Evolutionary conservation across 2,888 invertebrate species (phyloP).

Genomic region (Agapostemon virescens): DNA sequence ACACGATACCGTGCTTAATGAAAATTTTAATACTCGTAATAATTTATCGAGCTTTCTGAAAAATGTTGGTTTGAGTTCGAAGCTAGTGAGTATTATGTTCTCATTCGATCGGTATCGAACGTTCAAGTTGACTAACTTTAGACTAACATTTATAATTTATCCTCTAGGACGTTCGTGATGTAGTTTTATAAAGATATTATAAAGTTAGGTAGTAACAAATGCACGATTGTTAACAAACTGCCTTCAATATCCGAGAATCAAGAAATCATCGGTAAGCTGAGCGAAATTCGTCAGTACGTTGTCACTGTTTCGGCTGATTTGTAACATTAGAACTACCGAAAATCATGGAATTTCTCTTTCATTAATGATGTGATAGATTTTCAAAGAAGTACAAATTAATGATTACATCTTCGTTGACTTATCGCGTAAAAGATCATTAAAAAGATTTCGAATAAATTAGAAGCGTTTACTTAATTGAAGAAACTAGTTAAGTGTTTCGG

Average conservation of each 20-base stretch:
- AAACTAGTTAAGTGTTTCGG: background rate
- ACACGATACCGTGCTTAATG: background rate
- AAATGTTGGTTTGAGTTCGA: background rate
- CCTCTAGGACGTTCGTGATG: background rate
- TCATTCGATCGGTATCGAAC: background rate
- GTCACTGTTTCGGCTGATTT: background rate
- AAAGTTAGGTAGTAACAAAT: background rate
- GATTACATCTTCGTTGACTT: background rate
- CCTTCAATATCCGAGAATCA: background rate
- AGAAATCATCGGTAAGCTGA: background rate
- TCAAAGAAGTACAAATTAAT: background rate
- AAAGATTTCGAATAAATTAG: background rate
- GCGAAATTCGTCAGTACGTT: background rate
- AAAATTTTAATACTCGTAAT: background rate
- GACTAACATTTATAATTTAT: background rate
- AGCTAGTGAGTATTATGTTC: background rate
- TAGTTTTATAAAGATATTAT: background rate
- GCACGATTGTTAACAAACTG: background rate
- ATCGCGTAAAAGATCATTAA: background rate
- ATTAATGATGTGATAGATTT: background rate
- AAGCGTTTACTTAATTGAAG: background rate
- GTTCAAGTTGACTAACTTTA: background rate
- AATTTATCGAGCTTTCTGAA: background rate
- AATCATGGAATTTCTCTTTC: background rate
- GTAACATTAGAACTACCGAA: background rate